phyloP scores from a whole-genome alignment of 2,888 invertebrate genomes.

The Idaea aversata region DNA sequence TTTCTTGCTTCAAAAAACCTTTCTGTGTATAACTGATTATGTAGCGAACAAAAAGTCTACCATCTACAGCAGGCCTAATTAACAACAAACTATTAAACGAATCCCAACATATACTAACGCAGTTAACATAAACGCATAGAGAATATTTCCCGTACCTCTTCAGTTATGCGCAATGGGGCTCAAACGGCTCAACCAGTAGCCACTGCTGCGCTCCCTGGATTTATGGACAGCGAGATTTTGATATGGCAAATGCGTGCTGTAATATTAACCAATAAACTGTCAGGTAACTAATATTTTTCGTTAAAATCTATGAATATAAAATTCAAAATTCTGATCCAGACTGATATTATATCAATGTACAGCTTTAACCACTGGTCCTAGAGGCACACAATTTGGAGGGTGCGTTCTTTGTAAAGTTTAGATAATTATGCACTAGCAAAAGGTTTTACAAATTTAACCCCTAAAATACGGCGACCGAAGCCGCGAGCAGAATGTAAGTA shows the following conservation, averaged over 20 bases:
- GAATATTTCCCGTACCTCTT: conserved; percentile 49
- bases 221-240: conserved; percentile 71
- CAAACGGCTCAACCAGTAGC: conserved; percentile 56
- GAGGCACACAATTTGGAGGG: not conserved
- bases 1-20: too few relatives aligned
- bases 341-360: too few relatives aligned
- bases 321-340: too few relatives aligned
- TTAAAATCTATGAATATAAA: not conserved
- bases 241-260: conserved; percentile 41
- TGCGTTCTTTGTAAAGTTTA: too few relatives aligned
- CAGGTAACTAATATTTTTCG: conserved; percentile 7
- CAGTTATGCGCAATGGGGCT: conserved; percentile 64
- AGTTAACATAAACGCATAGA: conserved; percentile 10
- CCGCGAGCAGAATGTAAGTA: too few relatives aligned
- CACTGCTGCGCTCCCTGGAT: conserved; percentile 55
- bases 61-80: not conserved
- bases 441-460: too few relatives aligned
- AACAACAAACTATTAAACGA: not conserved
- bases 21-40: too few relatives aligned
- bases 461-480: too few relatives aligned
- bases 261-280: conserved; percentile 39
- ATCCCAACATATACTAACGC: not conserved
- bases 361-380: not conserved
- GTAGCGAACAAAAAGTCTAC: not conserved
- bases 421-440: too few relatives aligned